Base-by-base conservation (phyloP, 2,888 invertebrate genomes). In the Salpingus planirostris region DNA sequence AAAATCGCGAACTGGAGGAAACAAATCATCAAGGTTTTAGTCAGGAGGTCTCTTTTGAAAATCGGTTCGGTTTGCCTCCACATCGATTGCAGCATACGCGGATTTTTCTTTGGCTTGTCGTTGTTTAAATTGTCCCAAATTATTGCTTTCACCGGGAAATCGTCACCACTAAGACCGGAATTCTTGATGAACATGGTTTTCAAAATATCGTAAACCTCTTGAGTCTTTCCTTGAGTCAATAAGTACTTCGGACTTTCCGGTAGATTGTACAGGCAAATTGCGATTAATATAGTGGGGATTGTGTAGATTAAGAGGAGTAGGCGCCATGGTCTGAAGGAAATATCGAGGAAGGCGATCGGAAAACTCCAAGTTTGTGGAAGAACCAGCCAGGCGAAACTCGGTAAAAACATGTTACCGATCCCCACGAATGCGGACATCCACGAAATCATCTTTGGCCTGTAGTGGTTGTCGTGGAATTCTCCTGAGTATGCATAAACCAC, bases 401-500 rank as follows among this genome's bases (percentile, higher is more conserved):
- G 62, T 26, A 65, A 46, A 14, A 53, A 50, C 35, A 61, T 57
- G 38, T 61, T 60, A 7, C 59, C 65, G 8, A 60, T 43, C 4
- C 64, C 63, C 2, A 64, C 62, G 37, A 64, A 65, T 3, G 62
- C 54, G 8, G 61, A 57, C 38, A 64, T 56, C 57, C 60, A 63
- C 0, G 64, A 54, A 13, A 65, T 54, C 1, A 62, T 64, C 46
- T 66, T 65, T 1, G 70, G 65, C 6, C 71, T 59, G 23, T 63
- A 60, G 26, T 52, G 56, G 21, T 60, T 52, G 13, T 66, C 63
- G 41, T 71, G 70, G 44, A 71, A 71, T 50, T 72, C 72, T 5
- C 71, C 69, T 10, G 68, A 55, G 44, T 68, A 71, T 2, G 69
- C 69, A 42, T 69, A 71, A 2, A 70, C 57, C 5, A 69, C 65